Evolutionary conservation across 2,797 vertebrate species (phyloP).

Genomic region (Sitta carolinensis): DNA sequence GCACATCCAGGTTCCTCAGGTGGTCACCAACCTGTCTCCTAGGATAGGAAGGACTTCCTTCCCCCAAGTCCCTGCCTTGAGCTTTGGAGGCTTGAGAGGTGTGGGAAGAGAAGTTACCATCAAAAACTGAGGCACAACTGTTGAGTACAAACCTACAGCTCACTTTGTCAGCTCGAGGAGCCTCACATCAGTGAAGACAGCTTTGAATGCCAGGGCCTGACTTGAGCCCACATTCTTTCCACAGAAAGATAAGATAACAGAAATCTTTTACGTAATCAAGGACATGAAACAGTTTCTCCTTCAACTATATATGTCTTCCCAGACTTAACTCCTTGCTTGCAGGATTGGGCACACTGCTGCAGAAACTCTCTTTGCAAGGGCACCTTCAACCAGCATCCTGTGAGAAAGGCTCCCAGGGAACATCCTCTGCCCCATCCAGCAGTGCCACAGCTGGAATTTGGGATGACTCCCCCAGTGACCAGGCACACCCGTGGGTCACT

Average conservation of each 20-base stretch:
- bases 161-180: background rate
- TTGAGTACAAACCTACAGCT: background rate
- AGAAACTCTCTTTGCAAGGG: background rate
- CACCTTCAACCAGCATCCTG: accelerated
- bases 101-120: background rate
- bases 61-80: background rate
- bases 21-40: background rate
- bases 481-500: accelerated
- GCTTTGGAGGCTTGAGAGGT: background rate
- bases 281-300: background rate
- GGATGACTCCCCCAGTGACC: background rate
- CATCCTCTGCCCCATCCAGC: background rate
- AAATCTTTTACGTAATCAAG: background rate
- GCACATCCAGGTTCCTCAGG: background rate
- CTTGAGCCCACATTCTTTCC: background rate
- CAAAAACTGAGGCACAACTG: background rate
- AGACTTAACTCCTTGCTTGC: background rate
- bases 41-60: background rate
- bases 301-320: background rate
- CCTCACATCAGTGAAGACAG: background rate
- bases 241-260: background rate
- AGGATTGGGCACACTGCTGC: accelerated
- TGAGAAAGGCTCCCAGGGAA: background rate
- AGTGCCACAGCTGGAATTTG: background rate
- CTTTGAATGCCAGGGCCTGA: background rate